phyloP scores from a whole-genome alignment of 2,888 invertebrate genomes.

The Noctua janthe region DNA sequence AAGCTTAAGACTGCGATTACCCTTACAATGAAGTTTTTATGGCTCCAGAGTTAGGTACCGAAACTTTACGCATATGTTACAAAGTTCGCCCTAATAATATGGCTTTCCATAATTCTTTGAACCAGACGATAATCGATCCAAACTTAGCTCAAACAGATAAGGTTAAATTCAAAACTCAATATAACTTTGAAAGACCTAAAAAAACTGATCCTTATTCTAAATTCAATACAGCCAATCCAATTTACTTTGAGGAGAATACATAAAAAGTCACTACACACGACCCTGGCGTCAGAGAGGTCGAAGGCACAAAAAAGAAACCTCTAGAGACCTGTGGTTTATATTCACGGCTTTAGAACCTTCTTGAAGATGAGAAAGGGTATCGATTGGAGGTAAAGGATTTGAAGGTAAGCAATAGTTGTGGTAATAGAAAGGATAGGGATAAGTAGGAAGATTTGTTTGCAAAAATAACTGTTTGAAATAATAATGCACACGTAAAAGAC shows the following conservation, averaged over 20 bases:
- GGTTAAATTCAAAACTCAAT: slow-evolving; percentile 18
- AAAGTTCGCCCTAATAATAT: slow-evolving; percentile 6
- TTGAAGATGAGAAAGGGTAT: not conserved
- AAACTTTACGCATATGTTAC: slow-evolving; percentile 22
- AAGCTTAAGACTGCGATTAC: not conserved
- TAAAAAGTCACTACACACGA: slow-evolving; percentile 30
- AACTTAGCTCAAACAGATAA: not conserved
- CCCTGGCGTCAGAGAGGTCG: not conserved
- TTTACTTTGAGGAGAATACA: slow-evolving; percentile 39
- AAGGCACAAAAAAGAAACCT: slow-evolving; percentile 24
- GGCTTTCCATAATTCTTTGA: not conserved
- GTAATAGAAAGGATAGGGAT: not conserved
- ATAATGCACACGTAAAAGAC: not conserved
- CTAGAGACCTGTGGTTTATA: slow-evolving; percentile 32
- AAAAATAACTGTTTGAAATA: not conserved
- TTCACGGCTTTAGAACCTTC: not conserved
- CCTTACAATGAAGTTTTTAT: not conserved
- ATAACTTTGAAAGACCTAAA: slow-evolving; percentile 17
- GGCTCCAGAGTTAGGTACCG: not conserved
- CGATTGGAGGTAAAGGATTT: slow-evolving; percentile 2
- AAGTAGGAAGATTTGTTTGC: not conserved
- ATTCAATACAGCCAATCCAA: slow-evolving; percentile 28
- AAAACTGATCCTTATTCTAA: slow-evolving; percentile 4
- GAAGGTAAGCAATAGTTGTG: not conserved
- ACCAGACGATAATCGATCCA: not conserved